Evolutionary conservation across 2,113 vertebrate genomes (phyloP).

Genomic region (Hypanus sabinus): DNA sequence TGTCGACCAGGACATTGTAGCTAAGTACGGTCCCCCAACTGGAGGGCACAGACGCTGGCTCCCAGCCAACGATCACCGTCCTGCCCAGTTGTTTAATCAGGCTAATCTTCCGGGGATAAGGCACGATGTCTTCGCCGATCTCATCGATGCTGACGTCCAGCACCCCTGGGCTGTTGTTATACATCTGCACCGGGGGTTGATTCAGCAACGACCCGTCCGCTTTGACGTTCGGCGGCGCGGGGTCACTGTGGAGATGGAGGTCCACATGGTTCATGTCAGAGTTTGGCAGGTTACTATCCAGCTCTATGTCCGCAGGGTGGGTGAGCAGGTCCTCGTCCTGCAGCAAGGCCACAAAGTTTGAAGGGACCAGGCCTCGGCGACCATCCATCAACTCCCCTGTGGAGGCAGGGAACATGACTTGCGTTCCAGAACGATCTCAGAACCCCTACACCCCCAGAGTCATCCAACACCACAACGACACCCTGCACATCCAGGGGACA

Average conservation of each 20-base stretch:
- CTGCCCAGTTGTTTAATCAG: conserved; percentile 97
- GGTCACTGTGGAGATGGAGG: conserved; percentile 48
- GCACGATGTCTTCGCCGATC: conserved; percentile 92
- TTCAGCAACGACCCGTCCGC: conserved; percentile 61
- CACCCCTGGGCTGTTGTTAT: conserved; percentile 66
- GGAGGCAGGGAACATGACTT: not conserved
- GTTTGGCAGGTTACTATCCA: conserved; percentile 46
- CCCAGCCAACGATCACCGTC: conserved; percentile 96
- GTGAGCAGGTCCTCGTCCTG: conserved; percentile 69
- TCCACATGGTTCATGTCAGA: conserved; percentile 67
- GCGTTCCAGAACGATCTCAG: not conserved
- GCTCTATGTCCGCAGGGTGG: conserved; percentile 62
- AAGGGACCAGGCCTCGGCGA: conserved; percentile 87
- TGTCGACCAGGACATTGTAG: conserved; percentile 89
- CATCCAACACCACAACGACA: too few species aligned
- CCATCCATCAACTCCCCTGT: conserved; percentile 91
- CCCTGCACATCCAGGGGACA: too few species aligned
- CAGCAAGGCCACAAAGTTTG: conserved; percentile 93
- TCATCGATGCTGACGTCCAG: conserved; percentile 80
- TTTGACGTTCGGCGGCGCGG: conserved; percentile 49
- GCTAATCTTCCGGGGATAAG: conserved; percentile 93
- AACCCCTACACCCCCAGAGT: too few species aligned
- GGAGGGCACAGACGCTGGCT: conserved; percentile 78
- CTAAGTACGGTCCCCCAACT: conserved; percentile 81
- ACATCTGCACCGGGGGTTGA: conserved; percentile 43